Evolutionary conservation across 2,888 invertebrate species (phyloP).

Genomic region (Taenaris catops): DNA sequence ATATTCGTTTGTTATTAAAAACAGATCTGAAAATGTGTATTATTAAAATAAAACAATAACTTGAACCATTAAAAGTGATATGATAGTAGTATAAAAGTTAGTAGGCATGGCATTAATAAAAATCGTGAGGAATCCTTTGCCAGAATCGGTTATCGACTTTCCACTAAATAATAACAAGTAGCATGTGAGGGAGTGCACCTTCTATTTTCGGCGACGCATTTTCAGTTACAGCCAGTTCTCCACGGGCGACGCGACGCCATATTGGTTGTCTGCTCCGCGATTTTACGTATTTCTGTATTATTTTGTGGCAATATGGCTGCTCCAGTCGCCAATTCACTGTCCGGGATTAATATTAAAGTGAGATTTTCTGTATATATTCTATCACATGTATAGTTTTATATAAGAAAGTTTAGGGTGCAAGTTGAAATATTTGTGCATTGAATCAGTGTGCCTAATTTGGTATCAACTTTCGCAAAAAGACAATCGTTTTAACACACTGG

Average conservation of each 20-base stretch:
- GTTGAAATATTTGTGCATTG: conserved; percentile 8
- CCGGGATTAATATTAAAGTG: conserved; percentile 71
- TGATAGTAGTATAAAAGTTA: too few relatives aligned
- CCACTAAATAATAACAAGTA: conserved; percentile 8
- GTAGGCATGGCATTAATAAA: too few relatives aligned
- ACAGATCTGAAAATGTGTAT: too few relatives aligned
- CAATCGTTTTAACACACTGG: too few relatives aligned
- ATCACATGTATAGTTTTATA: too few relatives aligned
- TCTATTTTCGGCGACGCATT: conserved; percentile 70
- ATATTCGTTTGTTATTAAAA: too few relatives aligned
- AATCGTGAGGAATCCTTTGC: background rate
- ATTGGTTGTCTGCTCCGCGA: conserved; percentile 21
- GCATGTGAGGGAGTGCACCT: conserved; percentile 46
- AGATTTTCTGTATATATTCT: too few relatives aligned
- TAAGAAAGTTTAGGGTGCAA: too few relatives aligned
- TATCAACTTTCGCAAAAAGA: conserved; percentile 10
- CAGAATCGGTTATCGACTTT: conserved; percentile 12
- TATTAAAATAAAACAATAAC: too few relatives aligned
- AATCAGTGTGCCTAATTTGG: conserved; percentile 14
- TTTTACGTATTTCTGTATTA: conserved; percentile 16
- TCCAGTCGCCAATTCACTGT: conserved; percentile 45
- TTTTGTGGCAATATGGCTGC: conserved; percentile 36
- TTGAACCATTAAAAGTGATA: too few relatives aligned
- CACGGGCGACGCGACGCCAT: conserved; percentile 58
- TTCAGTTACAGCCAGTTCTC: conserved; percentile 63